A percentile compares a stretch with the other conserved stretches of the same genome.
Evolutionary conservation across 2,113 vertebrate genomes (phyloP).

Genomic region (Gambusia affinis): DNA sequence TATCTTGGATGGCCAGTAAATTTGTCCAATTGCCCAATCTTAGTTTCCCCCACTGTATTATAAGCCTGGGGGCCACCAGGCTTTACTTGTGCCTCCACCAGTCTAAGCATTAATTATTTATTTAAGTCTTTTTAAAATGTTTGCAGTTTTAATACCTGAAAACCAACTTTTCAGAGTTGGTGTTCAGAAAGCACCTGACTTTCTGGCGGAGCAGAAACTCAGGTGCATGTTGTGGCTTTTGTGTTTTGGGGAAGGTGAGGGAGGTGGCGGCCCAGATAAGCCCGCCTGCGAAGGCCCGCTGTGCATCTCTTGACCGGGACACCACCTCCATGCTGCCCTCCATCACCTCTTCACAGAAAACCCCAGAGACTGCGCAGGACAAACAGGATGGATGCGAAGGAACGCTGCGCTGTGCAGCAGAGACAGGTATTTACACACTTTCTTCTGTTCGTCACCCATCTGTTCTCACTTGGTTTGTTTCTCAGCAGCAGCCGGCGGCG

Average conservation of each 20-base stretch:
- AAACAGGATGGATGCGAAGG: neutral
- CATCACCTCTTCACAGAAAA: slow-evolving; percentile 6
- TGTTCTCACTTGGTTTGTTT: neutral
- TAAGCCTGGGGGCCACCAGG: too few species aligned
- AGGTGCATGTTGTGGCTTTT: too few species aligned
- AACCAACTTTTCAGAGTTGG: too few species aligned
- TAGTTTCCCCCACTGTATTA: too few species aligned
- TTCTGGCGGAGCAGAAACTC: too few species aligned
- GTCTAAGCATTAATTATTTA: too few species aligned
- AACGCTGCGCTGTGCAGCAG: slow-evolving; percentile 2
- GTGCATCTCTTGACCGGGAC: slow-evolving; percentile 41
- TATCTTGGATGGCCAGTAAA: too few species aligned
- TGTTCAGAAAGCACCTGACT: too few species aligned
- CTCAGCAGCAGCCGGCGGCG: neutral
- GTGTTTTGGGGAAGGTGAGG: slow-evolving; percentile 67
- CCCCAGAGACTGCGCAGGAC: slow-evolving; percentile 7
- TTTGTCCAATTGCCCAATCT: too few species aligned
- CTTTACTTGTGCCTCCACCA: too few species aligned
- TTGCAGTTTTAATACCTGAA: too few species aligned
- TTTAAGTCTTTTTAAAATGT: too few species aligned
- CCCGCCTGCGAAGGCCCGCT: slow-evolving; percentile 27
- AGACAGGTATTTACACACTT: slow-evolving; percentile 10
- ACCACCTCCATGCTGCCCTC: slow-evolving; percentile 4
- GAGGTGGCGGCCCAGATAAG: slow-evolving; percentile 68
- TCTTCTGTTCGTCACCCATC: neutral